Percentiles rank a stretch among this genome's conserved stretches.
These are phyloP conservation scores for Pardalotus punctatus DNA, from an alignment of 2,113 vertebrate species.

Conservation along the genomic window DNA sequence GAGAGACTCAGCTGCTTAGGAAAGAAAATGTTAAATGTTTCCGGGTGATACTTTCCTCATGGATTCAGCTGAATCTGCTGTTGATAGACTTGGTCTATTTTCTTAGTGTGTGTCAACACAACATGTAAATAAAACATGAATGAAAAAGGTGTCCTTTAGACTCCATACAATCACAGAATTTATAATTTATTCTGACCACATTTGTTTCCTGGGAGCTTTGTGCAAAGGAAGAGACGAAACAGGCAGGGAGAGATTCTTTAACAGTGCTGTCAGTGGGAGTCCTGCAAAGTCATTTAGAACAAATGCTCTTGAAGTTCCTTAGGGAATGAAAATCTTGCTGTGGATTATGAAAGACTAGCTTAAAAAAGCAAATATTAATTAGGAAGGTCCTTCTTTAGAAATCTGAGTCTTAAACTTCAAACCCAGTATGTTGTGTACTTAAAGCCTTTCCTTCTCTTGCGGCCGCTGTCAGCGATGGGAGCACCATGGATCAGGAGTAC, in stretches of 20 bases:
- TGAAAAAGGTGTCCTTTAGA: slow-evolving; percentile 23
- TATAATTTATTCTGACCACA: not conserved
- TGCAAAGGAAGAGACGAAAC: not conserved
- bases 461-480: slow-evolving; percentile 83
- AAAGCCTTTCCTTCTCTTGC: not conserved
- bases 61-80: not conserved
- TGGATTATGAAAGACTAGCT: slow-evolving; percentile 19
- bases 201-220: slow-evolving; percentile 16
- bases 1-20: not conserved
- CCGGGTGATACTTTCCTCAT: not conserved
- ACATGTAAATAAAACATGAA: slow-evolving; percentile 20
- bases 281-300: slow-evolving; percentile 40
- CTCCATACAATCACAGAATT: not conserved
- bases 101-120: slow-evolving; percentile 15
- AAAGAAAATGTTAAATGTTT: not conserved
- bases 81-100: not conserved
- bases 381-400: not conserved
- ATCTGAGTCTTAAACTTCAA: not conserved
- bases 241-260: not conserved
- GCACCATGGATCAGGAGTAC: slow-evolving; percentile 92
- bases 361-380: slow-evolving; percentile 19
- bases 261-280: not conserved
- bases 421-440: not conserved
- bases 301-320: slow-evolving; percentile 28
- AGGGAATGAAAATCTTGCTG: not conserved